Conservation (phyloP, 1,140 invertebrate species). For the Globodera rostochiensis region DNA sequence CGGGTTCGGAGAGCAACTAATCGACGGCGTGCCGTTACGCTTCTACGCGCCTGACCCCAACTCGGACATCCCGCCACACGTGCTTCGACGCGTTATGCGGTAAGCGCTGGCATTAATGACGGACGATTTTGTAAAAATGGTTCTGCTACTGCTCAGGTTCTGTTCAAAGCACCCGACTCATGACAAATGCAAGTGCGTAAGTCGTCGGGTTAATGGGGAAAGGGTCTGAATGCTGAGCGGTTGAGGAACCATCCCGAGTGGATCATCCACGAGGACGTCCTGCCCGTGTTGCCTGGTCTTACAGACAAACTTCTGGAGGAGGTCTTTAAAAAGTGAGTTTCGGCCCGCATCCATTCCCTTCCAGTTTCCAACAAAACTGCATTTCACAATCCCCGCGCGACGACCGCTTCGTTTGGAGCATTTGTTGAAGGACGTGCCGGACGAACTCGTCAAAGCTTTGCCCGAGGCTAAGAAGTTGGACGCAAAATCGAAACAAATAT, state of each 20-base stretch:
- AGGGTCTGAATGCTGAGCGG: too few relatives aligned
- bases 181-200: conserved; percentile 38
- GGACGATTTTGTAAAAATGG: too few relatives aligned
- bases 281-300: neutral
- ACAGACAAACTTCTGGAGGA: neutral
- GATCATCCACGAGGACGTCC: conserved; percentile 3
- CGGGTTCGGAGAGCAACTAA: too few relatives aligned
- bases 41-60: too few relatives aligned
- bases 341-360: neutral
- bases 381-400: too few relatives aligned
- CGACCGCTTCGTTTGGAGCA: too few relatives aligned
- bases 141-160: neutral
- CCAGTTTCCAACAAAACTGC: too few relatives aligned
- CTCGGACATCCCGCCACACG: too few relatives aligned
- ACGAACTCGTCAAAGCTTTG: neutral
- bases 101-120: too few relatives aligned
- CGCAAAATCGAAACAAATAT: neutral
- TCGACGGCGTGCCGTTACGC: too few relatives aligned
- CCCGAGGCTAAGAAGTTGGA: neutral
- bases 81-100: too few relatives aligned
- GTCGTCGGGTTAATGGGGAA: neutral
- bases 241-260: conserved; percentile 4
- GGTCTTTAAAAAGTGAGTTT: neutral
- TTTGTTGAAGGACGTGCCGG: neutral
- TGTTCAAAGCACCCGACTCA: conserved; percentile 18